Percentiles rank a stretch among this genome's conserved stretches.
These are phyloP conservation scores for Cotesia typhae DNA, from an alignment of 1,140 invertebrate genomes.

Conservation along the genomic window DNA sequence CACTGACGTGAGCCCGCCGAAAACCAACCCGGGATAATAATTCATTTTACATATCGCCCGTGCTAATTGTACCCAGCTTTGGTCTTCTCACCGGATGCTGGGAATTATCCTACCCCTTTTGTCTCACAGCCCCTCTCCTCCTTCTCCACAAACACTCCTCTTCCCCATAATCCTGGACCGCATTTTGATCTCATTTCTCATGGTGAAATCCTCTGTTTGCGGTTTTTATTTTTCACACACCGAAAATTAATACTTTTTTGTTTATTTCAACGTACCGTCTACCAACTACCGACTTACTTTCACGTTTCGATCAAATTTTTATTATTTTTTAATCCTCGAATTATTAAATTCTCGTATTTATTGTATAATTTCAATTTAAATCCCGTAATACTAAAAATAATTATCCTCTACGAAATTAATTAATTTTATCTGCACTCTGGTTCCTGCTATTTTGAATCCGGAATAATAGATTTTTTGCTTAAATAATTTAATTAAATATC, in stretches of 20 bases:
- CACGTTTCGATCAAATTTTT: background rate
- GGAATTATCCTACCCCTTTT: slow-evolving; percentile 40
- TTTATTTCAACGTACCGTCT: background rate
- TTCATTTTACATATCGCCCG: slow-evolving; percentile 52
- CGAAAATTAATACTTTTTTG: slow-evolving; percentile 3
- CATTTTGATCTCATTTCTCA: slow-evolving; percentile 29
- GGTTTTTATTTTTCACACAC: slow-evolving; percentile 11
- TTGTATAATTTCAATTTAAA: no score
- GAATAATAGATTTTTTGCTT: no score
- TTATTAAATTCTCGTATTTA: background rate
- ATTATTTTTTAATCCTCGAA: background rate
- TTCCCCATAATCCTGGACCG: slow-evolving; percentile 16
- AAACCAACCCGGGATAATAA: slow-evolving; percentile 46
- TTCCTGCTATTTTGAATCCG: no score
- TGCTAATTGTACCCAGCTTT: slow-evolving; percentile 48
- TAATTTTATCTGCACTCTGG: no score
- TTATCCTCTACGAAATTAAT: no score
- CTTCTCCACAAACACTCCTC: background rate
- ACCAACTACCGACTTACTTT: background rate
- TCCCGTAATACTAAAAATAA: no score
- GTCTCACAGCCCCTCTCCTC: background rate
- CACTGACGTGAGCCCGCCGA: no score
- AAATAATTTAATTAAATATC: no score
- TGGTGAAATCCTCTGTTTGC: slow-evolving; percentile 30
- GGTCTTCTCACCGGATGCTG: slow-evolving; percentile 44